These are phyloP conservation scores for Apocrypta bakeri DNA, from an alignment of 1,140 invertebrate species.

Conservation along the genomic window DNA sequence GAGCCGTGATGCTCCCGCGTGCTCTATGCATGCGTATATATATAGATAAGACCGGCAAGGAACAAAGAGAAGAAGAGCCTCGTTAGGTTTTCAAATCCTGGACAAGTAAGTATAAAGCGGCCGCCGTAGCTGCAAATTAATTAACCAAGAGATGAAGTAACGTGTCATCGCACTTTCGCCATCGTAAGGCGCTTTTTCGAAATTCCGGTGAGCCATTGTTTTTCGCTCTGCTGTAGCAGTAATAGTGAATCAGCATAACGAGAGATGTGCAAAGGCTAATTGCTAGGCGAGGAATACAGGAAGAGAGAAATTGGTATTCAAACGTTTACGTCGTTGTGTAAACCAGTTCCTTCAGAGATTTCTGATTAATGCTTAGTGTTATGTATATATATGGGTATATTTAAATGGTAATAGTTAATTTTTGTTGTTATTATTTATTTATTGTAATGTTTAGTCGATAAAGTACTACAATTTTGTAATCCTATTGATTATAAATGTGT, in stretches of 20 bases:
- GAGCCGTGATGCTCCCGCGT: background rate
- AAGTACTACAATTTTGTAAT: too few species aligned
- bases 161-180: constrained; percentile 40
- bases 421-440: too few species aligned
- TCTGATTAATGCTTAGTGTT: background rate
- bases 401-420: too few species aligned
- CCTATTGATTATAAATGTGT: too few species aligned
- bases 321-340: background rate
- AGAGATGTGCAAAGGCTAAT: background rate
- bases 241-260: constrained; percentile 5
- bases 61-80: constrained; percentile 31
- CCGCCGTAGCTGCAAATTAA: constrained; percentile 31
- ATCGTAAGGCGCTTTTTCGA: constrained; percentile 3
- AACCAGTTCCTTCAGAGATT: too few species aligned
- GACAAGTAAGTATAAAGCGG: constrained; percentile 8
- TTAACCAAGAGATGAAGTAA: constrained; percentile 39
- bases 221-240: too few species aligned
- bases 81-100: constrained; percentile 8
- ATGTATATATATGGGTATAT: too few species aligned
- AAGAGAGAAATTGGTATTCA: background rate
- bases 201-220: constrained; percentile 6
- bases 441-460: too few species aligned
- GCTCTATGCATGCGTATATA: background rate
- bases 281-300: background rate
- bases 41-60: background rate